These are phyloP conservation scores for Heterodera filipjevi DNA, from an alignment of 2,888 invertebrate species.

Conservation along the genomic window DNA sequence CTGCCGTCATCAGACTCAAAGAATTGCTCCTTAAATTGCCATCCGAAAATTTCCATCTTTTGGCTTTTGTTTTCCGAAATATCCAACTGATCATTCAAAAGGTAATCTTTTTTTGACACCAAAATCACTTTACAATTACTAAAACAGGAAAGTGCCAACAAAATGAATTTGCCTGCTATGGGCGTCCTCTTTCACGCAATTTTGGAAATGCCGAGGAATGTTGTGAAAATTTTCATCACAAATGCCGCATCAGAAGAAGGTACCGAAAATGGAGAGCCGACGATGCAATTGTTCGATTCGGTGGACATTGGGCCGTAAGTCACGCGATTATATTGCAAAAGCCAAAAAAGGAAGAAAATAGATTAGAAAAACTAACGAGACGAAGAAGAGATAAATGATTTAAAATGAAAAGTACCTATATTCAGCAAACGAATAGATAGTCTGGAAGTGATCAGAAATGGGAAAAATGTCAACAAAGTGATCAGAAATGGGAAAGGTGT, in stretches of 20 bases:
- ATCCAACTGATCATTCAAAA: conserved; percentile 54
- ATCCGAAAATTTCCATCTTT: conserved; percentile 45
- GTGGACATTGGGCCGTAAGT: conserved; percentile 39
- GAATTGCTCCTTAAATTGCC: conserved; percentile 46
- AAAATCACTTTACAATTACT: too few species aligned
- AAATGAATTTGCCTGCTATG: conserved; percentile 62
- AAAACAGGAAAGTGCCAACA: conserved; percentile 59
- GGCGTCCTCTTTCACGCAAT: conserved; percentile 63
- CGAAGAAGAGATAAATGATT: too few species aligned
- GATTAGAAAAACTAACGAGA: too few species aligned
- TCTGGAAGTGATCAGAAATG: background rate
- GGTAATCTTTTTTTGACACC: too few species aligned
- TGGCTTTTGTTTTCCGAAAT: conserved; percentile 61
- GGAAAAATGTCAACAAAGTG: too few species aligned
- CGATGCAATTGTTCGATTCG: conserved; percentile 37
- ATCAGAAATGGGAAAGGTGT: background rate
- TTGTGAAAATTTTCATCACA: conserved; percentile 41
- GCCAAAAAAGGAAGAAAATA: background rate
- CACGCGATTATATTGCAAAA: background rate
- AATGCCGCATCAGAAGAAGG: background rate
- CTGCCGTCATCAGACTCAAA: conserved; percentile 39
- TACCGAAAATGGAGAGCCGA: background rate
- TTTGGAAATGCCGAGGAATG: conserved; percentile 51
- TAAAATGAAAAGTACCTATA: too few species aligned
- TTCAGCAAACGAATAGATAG: too few species aligned